Conservation (phyloP, 1,140 invertebrate genomes). For the Pantala flavescens region DNA sequence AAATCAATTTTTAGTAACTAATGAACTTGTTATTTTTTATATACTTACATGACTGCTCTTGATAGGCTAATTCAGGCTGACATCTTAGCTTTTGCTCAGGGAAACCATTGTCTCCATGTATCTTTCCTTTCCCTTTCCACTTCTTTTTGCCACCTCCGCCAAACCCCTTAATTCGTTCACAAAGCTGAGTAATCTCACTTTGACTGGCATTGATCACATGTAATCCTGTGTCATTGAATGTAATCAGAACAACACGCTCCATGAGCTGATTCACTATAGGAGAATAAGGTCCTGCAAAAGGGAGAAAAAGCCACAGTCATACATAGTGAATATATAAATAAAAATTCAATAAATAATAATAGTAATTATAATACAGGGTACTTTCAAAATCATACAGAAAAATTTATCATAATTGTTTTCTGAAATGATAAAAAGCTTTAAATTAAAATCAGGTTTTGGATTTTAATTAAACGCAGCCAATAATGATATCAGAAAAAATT, state of each 20-base stretch:
- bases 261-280: slow-evolving; percentile 35
- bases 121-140: neutral
- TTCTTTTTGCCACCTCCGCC: neutral
- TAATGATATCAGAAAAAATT: too few species aligned
- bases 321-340: too few species aligned
- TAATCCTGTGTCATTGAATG: slow-evolving; percentile 57
- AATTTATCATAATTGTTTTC: too few species aligned
- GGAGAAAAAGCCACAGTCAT: too few species aligned
- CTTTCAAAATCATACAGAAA: too few species aligned
- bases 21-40: neutral
- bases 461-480: too few species aligned
- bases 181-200: slow-evolving; percentile 59
- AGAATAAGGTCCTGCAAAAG: neutral
- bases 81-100: slow-evolving; percentile 39
- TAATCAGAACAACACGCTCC: slow-evolving; percentile 61
- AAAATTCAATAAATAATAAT: too few species aligned
- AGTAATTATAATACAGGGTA: too few species aligned
- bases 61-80: slow-evolving; percentile 58
- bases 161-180: slow-evolving; percentile 33
- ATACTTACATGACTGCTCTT: slow-evolving; percentile 39
- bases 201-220: slow-evolving; percentile 62
- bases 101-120: slow-evolving; percentile 23
- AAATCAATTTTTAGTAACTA: too few species aligned
- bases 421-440: too few species aligned
- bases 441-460: too few species aligned